Evolutionary conservation across 1,140 invertebrate genomes (phyloP).

Genomic region (Trachymyrmex septentrionalis): DNA sequence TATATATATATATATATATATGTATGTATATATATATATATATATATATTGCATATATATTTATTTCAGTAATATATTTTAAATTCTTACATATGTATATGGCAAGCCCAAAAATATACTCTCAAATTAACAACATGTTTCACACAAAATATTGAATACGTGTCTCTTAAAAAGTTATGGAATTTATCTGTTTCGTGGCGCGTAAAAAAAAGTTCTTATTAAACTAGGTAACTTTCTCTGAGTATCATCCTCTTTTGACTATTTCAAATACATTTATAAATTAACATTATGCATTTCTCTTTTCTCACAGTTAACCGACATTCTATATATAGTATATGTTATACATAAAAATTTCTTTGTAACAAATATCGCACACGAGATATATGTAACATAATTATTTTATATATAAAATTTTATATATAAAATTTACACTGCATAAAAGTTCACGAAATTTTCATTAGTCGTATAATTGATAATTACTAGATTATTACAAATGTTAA

Average conservation of each 20-base stretch:
- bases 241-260: slow-evolving; percentile 27
- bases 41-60: background rate
- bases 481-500: too few relatives aligned
- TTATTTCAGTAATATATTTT: slow-evolving; percentile 13
- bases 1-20: background rate
- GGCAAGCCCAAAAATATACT: slow-evolving; percentile 36
- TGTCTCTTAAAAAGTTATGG: background rate
- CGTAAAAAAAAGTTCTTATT: slow-evolving; percentile 4
- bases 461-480: too few relatives aligned
- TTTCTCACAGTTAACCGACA: background rate
- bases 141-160: slow-evolving; percentile 8
- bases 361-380: background rate
- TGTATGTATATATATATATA: background rate
- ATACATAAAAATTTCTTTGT: slow-evolving; percentile 5
- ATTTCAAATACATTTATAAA: slow-evolving; percentile 5
- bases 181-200: background rate
- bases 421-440: background rate
- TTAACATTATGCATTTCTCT: background rate
- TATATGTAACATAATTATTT: background rate
- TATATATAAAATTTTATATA: background rate
- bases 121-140: slow-evolving; percentile 14
- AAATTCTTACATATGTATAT: background rate
- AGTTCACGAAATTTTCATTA: background rate
- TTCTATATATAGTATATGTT: background rate
- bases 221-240: slow-evolving; percentile 29